These are phyloP conservation scores for Distichodus sexfasciatus DNA, from an alignment of 2,797 vertebrate species.

Conservation along the genomic window DNA sequence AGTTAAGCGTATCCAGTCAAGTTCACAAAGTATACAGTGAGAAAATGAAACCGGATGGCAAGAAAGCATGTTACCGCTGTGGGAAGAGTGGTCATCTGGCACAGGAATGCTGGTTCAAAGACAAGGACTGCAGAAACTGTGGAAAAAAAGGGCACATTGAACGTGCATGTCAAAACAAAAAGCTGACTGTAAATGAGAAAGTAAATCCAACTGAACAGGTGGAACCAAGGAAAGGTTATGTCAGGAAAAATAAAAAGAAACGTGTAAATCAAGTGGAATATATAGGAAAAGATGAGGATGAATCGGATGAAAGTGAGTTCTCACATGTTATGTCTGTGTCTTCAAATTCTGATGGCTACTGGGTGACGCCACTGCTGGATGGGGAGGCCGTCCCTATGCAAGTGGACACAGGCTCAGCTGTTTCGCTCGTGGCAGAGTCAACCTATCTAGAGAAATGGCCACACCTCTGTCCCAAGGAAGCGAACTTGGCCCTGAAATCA, in stretches of 20 bases:
- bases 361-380: conserved; percentile 2
- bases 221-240: not conserved
- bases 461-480: not conserved
- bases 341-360: not conserved
- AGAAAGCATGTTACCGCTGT: no score
- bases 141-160: not conserved
- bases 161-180: not conserved
- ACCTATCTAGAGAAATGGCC: not conserved
- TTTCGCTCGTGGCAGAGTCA: not conserved
- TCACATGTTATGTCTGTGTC: not conserved
- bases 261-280: conserved; percentile 10
- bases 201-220: no score
- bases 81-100: no score
- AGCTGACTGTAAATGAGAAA: not conserved
- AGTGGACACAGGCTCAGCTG: no score
- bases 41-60: no score
- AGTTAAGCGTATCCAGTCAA: no score
- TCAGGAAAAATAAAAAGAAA: not conserved
- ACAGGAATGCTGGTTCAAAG: no score
- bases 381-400: not conserved
- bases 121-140: not conserved
- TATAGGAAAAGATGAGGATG: not conserved
- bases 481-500: no score
- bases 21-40: no score
- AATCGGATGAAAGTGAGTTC: not conserved